Base-by-base conservation (phyloP, 2,113 vertebrate genomes). In the Panthera uncia region DNA sequence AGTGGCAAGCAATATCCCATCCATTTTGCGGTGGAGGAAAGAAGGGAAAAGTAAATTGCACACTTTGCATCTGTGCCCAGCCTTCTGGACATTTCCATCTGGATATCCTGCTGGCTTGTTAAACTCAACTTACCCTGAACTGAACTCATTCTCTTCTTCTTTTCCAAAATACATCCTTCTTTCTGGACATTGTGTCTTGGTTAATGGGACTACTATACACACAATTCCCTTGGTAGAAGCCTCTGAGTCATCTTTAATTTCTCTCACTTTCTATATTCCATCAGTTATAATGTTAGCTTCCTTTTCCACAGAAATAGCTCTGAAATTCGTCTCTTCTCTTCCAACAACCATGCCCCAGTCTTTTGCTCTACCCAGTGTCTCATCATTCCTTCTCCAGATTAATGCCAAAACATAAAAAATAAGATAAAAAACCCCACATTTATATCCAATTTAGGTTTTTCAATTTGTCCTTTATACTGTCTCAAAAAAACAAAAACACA, bases 31-130 rank as follows among this genome's bases (percentile, higher is more conserved):
- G 48, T 82, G 61, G 71, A 97, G 73, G 52, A 85, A 97, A 94
- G 69, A 69, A 96, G 96, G 80, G 87, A 55, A 87, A 95, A 89
- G 84, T 82, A 86, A 95, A 96, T 82, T 89, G 91, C 55, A 91
- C 84, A 48, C 38, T 80, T 66, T 85, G 84, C 63, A 45, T 92
- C 90, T 92, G 71, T 92, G 69, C 66, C 52, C 76, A 88, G 80
- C 36, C 71, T 95, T 97, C 93, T 95, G 91, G 92, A 96, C 87
- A 55, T 91, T 97, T 96, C 95, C 71, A 82, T 88, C 87, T 88
- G 94, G 96, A 81, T 88, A 88, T 50, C 79, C 71, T 92, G 57
- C 33, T 95, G 90, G 57, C 27, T 90, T 95, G 94, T 91, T 93
- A 97, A 92, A 95, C 41, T 91, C 65, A 89, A 19, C 81, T 82